phyloP scores from a whole-genome alignment of 2,797 vertebrate genomes.

The Brachymystax lenok region DNA sequence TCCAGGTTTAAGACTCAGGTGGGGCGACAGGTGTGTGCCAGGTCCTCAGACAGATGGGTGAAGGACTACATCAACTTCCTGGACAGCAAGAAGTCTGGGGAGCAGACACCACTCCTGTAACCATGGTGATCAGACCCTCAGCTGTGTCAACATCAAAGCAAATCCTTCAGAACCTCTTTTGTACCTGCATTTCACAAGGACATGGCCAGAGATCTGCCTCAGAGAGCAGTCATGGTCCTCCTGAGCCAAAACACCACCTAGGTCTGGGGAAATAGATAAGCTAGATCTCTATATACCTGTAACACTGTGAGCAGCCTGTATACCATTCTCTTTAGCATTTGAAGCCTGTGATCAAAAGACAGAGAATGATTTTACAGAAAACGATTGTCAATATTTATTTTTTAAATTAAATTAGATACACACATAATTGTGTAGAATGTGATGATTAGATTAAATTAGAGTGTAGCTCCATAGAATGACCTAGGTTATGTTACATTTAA shows the following conservation, averaged over 20 bases:
- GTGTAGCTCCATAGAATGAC: background rate
- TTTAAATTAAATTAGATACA: conserved; percentile 32
- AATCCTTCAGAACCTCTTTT: conserved; percentile 1
- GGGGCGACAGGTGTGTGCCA: conserved; percentile 59
- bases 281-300: background rate
- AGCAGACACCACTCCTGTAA: conserved; percentile 41
- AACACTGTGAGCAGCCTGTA: background rate
- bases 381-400: background rate
- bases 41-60: conserved; percentile 61
- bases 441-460: background rate
- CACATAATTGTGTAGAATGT: background rate
- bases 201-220: background rate
- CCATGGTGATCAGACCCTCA: background rate
- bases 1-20: conserved; percentile 59
- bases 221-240: background rate
- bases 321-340: background rate
- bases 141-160: background rate
- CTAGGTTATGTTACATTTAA: background rate
- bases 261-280: background rate
- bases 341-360: background rate
- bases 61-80: conserved; percentile 49
- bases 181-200: background rate
- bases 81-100: conserved; percentile 38
- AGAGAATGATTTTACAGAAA: background rate
- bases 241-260: background rate